Evolutionary conservation across 2,113 vertebrate species (phyloP), one percentile per base, ranked within the genome.

Genomic region (Peromyscus maniculatus): DNA sequence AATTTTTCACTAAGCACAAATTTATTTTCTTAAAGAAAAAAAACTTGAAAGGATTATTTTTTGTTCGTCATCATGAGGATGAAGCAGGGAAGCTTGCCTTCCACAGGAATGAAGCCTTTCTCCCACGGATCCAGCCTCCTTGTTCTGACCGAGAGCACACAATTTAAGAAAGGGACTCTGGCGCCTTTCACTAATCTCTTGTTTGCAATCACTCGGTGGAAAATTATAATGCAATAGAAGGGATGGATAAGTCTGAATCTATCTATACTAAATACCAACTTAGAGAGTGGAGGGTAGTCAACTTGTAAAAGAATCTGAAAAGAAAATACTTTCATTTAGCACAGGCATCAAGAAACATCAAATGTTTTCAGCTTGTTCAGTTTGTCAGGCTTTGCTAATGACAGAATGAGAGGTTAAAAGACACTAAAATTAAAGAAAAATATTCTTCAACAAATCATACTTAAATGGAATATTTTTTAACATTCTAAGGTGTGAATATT

Each of bases 401-500:
- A 96, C 52, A 97, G 93, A 98, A 96, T 26, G 31, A 97, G 95
- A 94, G 39, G 83, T 94, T 96, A 94, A 97, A 97, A 97, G 91
- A 80, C 28, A 94, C 0, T 43, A 39, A 92, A 93, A 94, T 66
- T 4, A 66, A 0, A 93, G 28, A 89, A 97, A 57, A 90, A 93
- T 95, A 78, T 64, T 87, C 36, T 93, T 46, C 49, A 94, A 97
- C 7, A 10, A 71, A 84, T 97, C 96, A 82, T 33, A 97, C 91
- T 97, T 97, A 97, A 98, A 96, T 91, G 10, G 86, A 97, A 95
- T 78, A 46, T 33, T 3, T 39, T 98, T 98, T 96, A 91, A 94
- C 67, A 87, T 93, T 95, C 75, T 89, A 98, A 99, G 98, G 98
- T 98, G 97, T 98, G 98, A 98, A 97, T 97, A 97, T 97, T 97